These are phyloP conservation scores for Temnothorax unifasciatus DNA, from an alignment of 2,888 invertebrate species.

Conservation along the genomic window DNA sequence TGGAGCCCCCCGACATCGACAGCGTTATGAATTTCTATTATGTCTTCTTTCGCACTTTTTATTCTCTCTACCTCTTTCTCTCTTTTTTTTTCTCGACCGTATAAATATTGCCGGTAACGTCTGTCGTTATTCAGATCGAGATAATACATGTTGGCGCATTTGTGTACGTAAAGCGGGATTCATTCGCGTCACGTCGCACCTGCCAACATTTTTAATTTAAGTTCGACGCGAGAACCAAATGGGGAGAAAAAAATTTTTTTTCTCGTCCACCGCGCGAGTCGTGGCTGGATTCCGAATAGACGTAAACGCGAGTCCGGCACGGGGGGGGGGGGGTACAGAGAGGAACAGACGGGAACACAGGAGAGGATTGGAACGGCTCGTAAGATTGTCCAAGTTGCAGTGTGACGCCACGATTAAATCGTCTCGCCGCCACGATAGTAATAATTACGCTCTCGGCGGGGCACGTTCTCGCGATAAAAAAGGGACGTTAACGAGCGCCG, in stretches of 20 bases:
- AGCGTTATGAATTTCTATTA: slow-evolving; percentile 44
- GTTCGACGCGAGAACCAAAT: slow-evolving; percentile 62
- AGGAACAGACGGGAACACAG: slow-evolving; percentile 7
- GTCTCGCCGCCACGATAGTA: slow-evolving; percentile 23
- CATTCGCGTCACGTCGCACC: slow-evolving; percentile 69
- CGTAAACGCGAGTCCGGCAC: slow-evolving; percentile 15
- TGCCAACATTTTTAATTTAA: slow-evolving; percentile 75
- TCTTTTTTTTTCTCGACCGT: not conserved
- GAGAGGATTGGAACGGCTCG: not conserved
- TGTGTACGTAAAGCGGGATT: slow-evolving; percentile 17
- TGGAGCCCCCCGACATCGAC: not conserved
- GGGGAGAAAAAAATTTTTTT: slow-evolving; percentile 13
- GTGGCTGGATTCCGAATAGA: slow-evolving; percentile 64
- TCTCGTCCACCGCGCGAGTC: slow-evolving; percentile 45
- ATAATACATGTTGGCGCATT: slow-evolving; percentile 6
- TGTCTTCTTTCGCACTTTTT: not conserved
- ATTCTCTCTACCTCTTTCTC: not conserved
- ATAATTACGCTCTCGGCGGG: slow-evolving; percentile 66
- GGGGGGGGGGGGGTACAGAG: too few species aligned
- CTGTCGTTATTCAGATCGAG: slow-evolving; percentile 1
- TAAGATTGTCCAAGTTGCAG: slow-evolving; percentile 36
- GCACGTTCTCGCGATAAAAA: slow-evolving; percentile 72
- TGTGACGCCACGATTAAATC: slow-evolving; percentile 51
- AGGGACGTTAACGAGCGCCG: slow-evolving; percentile 65
- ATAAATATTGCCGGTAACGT: slow-evolving; percentile 36